Percentiles rank a stretch among this genome's conserved stretches.
These are phyloP conservation scores for Notothenia coriiceps DNA, from an alignment of 2,113 vertebrate genomes.

Conservation along the genomic window DNA sequence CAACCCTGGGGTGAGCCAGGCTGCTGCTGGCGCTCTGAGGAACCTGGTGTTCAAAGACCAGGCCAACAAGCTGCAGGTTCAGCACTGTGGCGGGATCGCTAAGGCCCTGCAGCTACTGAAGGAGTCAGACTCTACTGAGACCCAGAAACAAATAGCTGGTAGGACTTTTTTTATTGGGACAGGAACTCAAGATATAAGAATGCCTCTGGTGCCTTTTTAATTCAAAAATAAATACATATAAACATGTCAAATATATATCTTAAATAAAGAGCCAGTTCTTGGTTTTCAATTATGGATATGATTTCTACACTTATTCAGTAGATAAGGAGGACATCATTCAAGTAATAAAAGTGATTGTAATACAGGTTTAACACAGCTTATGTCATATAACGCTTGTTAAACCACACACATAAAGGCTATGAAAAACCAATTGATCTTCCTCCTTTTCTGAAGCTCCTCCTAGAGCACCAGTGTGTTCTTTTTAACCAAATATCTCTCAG, in stretches of 20 bases:
- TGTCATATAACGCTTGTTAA: not conserved
- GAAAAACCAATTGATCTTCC: not conserved
- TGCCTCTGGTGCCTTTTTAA: not conserved
- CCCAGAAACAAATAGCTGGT: conserved; percentile 94
- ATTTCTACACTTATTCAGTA: not conserved
- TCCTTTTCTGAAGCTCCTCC: too few species aligned
- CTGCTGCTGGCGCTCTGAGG: conserved; percentile 89
- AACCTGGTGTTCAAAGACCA: conserved; percentile 90
- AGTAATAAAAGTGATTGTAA: not conserved
- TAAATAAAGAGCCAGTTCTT: not conserved
- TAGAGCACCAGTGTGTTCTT: too few species aligned
- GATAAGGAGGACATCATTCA: not conserved
- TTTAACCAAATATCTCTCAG: too few species aligned
- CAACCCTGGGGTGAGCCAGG: conserved; percentile 86
- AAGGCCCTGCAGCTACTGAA: conserved; percentile 87
- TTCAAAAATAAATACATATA: not conserved
- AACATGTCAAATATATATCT: not conserved
- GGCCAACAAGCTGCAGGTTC: conserved; percentile 89
- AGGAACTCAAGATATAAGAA: not conserved
- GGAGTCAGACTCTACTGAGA: conserved; percentile 86
- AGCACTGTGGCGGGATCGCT: conserved; percentile 85
- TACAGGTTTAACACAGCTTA: not conserved
- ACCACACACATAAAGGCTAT: not conserved
- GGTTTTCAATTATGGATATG: not conserved
- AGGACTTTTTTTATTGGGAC: not conserved